A percentile compares a stretch with the other conserved stretches of the same genome.
Conservation (phyloP, 2,797 vertebrate genomes). For the Poeciliopsis gracilis region DNA sequence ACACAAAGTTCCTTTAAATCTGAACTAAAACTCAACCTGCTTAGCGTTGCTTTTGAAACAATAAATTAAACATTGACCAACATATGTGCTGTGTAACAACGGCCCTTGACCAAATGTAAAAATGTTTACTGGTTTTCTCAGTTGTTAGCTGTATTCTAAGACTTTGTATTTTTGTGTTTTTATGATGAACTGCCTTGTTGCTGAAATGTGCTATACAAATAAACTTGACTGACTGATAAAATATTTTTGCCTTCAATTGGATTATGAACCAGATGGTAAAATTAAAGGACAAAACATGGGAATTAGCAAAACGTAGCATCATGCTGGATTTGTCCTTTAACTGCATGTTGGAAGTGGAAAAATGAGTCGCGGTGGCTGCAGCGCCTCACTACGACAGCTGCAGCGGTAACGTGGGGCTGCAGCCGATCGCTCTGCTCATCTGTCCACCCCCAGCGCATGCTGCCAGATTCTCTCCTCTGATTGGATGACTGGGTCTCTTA, state of each 20-base stretch:
- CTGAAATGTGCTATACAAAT: too few relatives aligned
- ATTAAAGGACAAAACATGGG: not conserved
- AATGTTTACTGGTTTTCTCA: too few relatives aligned
- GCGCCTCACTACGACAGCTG: not conserved
- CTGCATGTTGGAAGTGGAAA: conserved; percentile 35
- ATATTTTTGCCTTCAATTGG: not conserved
- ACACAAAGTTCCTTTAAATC: not conserved
- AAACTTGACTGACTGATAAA: not conserved
- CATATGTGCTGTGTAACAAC: too few relatives aligned
- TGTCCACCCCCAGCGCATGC: conserved; percentile 32
- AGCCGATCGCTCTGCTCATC: conserved; percentile 28
- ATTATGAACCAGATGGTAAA: not conserved
- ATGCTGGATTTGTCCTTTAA: conserved; percentile 52
- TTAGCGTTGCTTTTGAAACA: too few relatives aligned
- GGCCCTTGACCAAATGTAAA: too few relatives aligned
- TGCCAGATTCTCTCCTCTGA: conserved; percentile 42
- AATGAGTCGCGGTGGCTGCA: conserved; percentile 14
- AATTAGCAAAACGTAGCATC: not conserved
- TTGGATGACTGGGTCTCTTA: conserved; percentile 81
- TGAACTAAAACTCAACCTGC: too few relatives aligned
- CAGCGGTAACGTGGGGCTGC: not conserved
- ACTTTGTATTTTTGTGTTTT: too few relatives aligned
- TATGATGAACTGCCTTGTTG: too few relatives aligned
- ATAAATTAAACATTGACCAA: too few relatives aligned
- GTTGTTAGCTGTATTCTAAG: too few relatives aligned